Evolutionary conservation across 2,888 invertebrate species (phyloP), one percentile per base, ranked within the genome.

Genomic region (Apotomis betuletana): DNA sequence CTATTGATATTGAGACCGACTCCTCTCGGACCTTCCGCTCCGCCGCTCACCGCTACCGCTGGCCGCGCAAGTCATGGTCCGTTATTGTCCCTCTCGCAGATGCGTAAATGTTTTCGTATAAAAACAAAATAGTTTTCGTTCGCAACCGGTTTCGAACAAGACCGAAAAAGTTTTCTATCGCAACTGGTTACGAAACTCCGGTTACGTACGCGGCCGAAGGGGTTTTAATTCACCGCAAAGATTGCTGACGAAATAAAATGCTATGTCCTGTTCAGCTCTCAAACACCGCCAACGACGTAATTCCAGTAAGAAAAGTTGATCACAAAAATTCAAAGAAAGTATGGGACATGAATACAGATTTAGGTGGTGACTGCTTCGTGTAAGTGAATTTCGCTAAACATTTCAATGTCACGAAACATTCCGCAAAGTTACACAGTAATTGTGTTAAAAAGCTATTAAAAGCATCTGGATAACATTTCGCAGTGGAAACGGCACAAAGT

Each of bases 391-490:
- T 69, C 76, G 75, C 77, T 76, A 78, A 80, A 78, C 78, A 78
- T 76, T 80, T 77, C 76, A 79, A 77, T 79, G 77, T 77, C 77
- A 77, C 75, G 69, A 74, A 76, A 76, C 69, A 75, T 76, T 74
- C 74, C 76, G 59, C 74, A 63, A 69, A 74, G 71, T 72, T 74
- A 61, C 46, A 51, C 71, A 52, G 75, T 84, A 86, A 85, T 85
- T 82, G 80, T 79, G 84, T 86, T 85, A 84, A 83, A 86, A 86
- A 84, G 82, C 85, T 82, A 85, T 87, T 86, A 85, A 84, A 84
- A 84, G 74, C 86, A 86, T 85, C 87, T 87, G 87, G 85, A 82
- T 82, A 82, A 78, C 82, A 81, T 84, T 79, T 74, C 70, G 65
- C 60, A 75, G 73, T 74, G 67, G 75, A 74, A 74, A 73, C 60